These are phyloP conservation scores for Silurus glanis DNA, from an alignment of 2,113 vertebrate species.

Conservation along the genomic window DNA sequence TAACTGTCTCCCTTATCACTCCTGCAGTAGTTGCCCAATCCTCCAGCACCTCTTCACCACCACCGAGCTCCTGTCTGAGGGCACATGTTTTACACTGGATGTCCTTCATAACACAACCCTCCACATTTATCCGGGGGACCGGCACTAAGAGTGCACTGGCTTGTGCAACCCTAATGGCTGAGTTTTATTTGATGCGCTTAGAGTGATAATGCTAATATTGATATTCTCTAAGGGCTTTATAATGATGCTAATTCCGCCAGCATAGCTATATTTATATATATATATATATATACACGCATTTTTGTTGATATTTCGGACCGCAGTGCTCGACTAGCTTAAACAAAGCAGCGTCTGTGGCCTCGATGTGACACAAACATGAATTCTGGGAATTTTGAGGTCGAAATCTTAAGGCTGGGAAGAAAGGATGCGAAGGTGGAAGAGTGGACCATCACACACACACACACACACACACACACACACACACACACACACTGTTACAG, in stretches of 20 bases:
- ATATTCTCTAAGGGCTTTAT: neutral
- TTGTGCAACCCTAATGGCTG: no score
- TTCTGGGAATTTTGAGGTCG: constrained; percentile 25
- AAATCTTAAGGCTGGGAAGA: constrained; percentile 21
- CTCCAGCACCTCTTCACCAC: no score
- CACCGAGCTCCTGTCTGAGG: no score
- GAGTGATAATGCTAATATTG: neutral
- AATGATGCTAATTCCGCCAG: neutral
- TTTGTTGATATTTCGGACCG: neutral
- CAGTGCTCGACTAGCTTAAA: neutral
- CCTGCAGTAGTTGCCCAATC: no score
- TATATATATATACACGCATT: neutral
- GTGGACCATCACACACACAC: constrained; percentile 35
- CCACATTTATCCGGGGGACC: no score
- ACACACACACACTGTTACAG: constrained; percentile 54
- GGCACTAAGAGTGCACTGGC: no score
- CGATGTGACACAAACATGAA: neutral
- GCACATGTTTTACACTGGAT: no score
- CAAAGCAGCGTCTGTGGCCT: neutral
- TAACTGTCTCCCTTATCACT: no score
- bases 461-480: constrained; percentile 34
- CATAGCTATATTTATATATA: no score
- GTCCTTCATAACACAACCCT: no score
- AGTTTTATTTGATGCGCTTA: neutral
- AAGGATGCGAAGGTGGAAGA: constrained; percentile 51